Conservation (phyloP, 2,797 vertebrate species). For the Hirundo rustica region DNA sequence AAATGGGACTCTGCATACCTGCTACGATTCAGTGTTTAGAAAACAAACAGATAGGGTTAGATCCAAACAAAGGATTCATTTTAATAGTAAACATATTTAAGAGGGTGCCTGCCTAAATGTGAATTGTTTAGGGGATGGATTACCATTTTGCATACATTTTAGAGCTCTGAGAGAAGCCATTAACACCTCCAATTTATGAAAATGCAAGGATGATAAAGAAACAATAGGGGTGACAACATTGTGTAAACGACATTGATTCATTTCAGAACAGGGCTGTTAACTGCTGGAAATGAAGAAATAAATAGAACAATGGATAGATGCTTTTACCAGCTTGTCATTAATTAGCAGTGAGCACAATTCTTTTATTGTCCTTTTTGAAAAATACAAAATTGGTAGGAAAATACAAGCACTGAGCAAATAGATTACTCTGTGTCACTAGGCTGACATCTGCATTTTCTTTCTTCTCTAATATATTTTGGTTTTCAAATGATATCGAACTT, state of each 20-base stretch:
- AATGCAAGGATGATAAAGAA: conserved; percentile 91
- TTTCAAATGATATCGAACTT: conserved; percentile 65
- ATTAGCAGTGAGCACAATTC: conserved; percentile 89
- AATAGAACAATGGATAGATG: conserved; percentile 86
- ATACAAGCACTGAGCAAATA: conserved; percentile 79
- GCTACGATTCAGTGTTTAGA: conserved; percentile 66
- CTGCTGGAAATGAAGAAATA: conserved; percentile 85
- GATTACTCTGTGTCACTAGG: conserved; percentile 78
- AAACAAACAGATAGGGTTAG: conserved; percentile 74
- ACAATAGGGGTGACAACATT: conserved; percentile 87
- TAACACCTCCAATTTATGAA: conserved; percentile 94
- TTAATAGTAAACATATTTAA: conserved; percentile 67
- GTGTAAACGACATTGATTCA: conserved; percentile 87
- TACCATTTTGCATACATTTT: conserved; percentile 79
- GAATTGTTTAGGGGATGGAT: conserved; percentile 81
- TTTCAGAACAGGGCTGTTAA: conserved; percentile 83
- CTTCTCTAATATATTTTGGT: conserved; percentile 67
- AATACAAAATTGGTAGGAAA: conserved; percentile 84
- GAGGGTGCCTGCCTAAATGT: conserved; percentile 64
- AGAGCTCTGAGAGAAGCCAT: conserved; percentile 80
- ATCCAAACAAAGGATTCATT: conserved; percentile 65
- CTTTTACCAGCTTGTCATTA: conserved; percentile 88
- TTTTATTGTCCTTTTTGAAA: conserved; percentile 87
- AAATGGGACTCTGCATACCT: conserved; percentile 52
- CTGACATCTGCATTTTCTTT: conserved; percentile 81